Percentiles rank a stretch among this genome's conserved stretches.
phyloP scores from a whole-genome alignment of 2,113 vertebrate genomes.

The Elgaria multicarinata region DNA sequence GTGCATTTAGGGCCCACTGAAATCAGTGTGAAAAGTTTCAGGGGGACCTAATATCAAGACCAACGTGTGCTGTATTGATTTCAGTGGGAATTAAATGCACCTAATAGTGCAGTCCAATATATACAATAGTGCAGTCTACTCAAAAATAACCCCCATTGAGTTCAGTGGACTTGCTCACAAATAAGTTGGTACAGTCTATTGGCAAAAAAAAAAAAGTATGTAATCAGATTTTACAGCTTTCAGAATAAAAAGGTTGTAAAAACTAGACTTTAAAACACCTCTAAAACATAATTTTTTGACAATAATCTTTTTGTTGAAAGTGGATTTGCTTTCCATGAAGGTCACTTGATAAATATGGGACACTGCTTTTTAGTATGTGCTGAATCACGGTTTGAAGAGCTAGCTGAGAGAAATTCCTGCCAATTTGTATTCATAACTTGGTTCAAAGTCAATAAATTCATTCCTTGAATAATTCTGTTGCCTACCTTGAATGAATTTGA shows the following conservation, averaged over 20 bases:
- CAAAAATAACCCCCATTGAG: background rate
- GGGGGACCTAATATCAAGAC: background rate
- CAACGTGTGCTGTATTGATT: background rate
- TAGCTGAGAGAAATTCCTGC: slow-evolving; percentile 7
- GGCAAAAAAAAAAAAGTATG: background rate
- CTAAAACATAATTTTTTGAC: slow-evolving; percentile 3
- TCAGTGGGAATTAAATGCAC: background rate
- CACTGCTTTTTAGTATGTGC: slow-evolving; percentile 38
- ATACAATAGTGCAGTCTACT: too few species aligned
- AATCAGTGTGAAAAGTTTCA: background rate
- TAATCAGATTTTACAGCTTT: background rate
- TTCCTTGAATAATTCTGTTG: background rate
- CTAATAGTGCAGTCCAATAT: background rate
- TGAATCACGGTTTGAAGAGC: slow-evolving; percentile 28
- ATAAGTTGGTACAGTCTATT: background rate
- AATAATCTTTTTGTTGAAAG: slow-evolving; percentile 18
- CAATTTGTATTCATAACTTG: slow-evolving; percentile 28
- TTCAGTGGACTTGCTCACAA: background rate
- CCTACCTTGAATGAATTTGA: accelerated
- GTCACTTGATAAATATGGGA: slow-evolving; percentile 31
- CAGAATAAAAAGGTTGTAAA: background rate
- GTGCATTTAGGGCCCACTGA: background rate
- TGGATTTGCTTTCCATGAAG: background rate
- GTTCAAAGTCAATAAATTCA: slow-evolving; percentile 31
- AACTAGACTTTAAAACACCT: background rate